Base-by-base conservation (phyloP, 2,113 vertebrate genomes). In the Tor tambroides region DNA sequence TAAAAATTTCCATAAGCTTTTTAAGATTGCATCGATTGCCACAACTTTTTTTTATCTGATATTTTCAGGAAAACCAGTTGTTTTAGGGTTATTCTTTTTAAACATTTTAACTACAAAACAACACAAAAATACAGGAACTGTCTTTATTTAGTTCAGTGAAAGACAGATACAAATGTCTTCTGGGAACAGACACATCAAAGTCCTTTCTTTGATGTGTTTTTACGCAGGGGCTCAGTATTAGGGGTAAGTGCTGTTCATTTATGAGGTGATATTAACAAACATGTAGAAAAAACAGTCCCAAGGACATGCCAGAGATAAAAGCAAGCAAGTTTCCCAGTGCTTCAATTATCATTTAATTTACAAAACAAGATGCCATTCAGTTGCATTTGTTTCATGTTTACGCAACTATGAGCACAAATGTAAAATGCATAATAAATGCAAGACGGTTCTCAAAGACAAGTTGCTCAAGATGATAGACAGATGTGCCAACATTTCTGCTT, bases 141-240 rank as follows among this genome's bases (percentile, higher is more conserved):
- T 75, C 26, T 46, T 86, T 71, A 80, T 56, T 69, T 83, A 87
- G 83, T 14, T 8, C 11, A 89, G 59, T 49, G n/a, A 38, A 80
- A 69, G 61, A 88, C 54, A 83, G 23, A 49, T 80, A 46, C 75
- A 71, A 67, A 85, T 10, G n/a, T 11, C 19, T 28, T 76, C 41
- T 85, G 35, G 38, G 76, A 74, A 54, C 15, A 41, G 30, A 84
- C 32, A 79, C 67, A 89, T 80, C 51, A 74, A 86, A 71, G 69
- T 28, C 51, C 14, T 26, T 8, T n/a, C n/a, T n/a, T n/a, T n/a
- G n/a, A n/a, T n/a, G 72, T 84, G 77, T 84, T 89, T 76, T 49
- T 69, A 30, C 10, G 38, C 49, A 61, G 7, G 28, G 43, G 6
- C 32, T 6, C 26, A 72, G 49, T 46, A 38, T 19, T 21, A 17